These are phyloP conservation scores for Sclerurus mexicanus DNA, from an alignment of 2,113 vertebrate genomes.

Conservation along the genomic window DNA sequence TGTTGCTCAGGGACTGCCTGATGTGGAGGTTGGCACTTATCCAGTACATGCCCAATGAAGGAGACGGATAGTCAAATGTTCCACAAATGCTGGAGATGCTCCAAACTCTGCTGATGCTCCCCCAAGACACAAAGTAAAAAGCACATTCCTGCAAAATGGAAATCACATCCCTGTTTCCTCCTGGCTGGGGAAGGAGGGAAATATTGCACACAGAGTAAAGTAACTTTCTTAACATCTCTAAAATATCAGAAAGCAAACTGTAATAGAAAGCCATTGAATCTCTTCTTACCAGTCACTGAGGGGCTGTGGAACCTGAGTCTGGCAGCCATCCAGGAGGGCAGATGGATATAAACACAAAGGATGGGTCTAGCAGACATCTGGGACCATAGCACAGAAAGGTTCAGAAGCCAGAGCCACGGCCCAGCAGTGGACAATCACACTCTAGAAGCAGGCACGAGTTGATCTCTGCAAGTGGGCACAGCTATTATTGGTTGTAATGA, in stretches of 20 bases:
- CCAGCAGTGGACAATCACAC: background rate
- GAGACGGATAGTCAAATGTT: background rate
- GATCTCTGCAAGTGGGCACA: background rate
- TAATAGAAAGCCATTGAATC: background rate
- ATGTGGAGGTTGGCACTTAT: background rate
- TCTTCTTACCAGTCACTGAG: background rate
- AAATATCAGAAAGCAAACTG: background rate
- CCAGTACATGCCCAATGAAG: accelerated
- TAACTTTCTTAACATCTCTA: background rate
- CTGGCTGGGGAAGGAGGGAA: background rate
- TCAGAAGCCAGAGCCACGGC: background rate
- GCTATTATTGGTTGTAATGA: background rate
- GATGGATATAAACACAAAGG: background rate
- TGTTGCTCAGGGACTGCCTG: background rate
- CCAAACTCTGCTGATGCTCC: background rate
- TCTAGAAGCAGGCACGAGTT: background rate
- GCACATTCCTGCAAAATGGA: background rate
- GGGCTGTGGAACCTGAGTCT: background rate
- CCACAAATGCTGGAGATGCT: background rate
- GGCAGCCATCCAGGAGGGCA: background rate
- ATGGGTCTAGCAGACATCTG: background rate
- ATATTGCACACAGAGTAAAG: background rate
- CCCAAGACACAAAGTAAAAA: background rate
- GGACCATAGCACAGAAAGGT: background rate
- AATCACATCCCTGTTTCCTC: background rate